Conservation (phyloP, 2,888 invertebrate species). For the Aphidius colemani region DNA sequence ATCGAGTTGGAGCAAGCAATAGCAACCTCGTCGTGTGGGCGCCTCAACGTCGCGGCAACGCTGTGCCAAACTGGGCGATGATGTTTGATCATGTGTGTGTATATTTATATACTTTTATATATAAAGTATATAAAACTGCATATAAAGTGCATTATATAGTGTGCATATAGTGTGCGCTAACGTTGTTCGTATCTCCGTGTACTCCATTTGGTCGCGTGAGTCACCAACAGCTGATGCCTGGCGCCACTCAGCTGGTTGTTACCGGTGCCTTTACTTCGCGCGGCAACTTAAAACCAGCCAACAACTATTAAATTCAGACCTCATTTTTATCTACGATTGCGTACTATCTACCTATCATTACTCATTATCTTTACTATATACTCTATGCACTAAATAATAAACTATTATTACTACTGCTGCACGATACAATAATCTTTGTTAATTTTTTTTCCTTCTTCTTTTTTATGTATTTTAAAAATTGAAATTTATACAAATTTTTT, state of each 20-base stretch:
- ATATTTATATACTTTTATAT: background rate
- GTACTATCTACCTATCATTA: constrained; percentile 45
- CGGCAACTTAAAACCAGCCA: constrained; percentile 18
- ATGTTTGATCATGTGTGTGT: background rate
- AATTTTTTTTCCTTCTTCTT: too few relatives aligned
- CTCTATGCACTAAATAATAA: constrained; percentile 9
- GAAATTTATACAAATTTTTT: background rate
- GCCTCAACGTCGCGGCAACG: too few relatives aligned
- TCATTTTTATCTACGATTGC: constrained; percentile 45
- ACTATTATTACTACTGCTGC: constrained; percentile 6
- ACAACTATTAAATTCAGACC: constrained; percentile 28
- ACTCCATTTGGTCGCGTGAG: constrained; percentile 47
- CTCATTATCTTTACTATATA: constrained; percentile 9
- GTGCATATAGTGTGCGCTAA: background rate
- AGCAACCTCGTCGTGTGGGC: too few relatives aligned
- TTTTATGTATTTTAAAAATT: background rate
- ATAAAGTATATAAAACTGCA: too few relatives aligned
- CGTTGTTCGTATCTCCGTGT: background rate
- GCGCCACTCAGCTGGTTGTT: constrained; percentile 59
- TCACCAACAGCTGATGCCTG: constrained; percentile 59
- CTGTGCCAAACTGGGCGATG: too few relatives aligned
- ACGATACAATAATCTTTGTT: background rate
- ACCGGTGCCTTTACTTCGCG: constrained; percentile 46
- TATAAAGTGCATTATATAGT: too few relatives aligned
- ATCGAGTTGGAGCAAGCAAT: too few relatives aligned